A percentile compares a stretch with the other conserved stretches of the same genome.
Conservation (phyloP, 2,113 vertebrate species). For the Rhodinocichla rosea region DNA sequence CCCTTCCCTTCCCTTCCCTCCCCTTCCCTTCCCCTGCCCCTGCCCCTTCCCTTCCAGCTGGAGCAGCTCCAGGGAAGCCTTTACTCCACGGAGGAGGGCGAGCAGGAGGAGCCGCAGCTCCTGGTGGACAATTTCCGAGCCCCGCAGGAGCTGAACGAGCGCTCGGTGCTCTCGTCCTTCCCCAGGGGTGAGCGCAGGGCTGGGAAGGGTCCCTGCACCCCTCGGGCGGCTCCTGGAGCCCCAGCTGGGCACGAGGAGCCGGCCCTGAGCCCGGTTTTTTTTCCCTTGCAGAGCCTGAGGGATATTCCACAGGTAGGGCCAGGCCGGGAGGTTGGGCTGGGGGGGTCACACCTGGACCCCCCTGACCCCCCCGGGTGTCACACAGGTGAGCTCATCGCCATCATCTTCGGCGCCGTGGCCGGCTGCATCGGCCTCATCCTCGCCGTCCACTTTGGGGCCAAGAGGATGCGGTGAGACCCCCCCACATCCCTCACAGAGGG, state of each 20-base stretch:
- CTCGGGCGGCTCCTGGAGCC: rapidly evolving
- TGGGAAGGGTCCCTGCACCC: background rate
- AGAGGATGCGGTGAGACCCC: slow-evolving; percentile 57
- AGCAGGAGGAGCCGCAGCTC: background rate
- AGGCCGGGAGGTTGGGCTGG: rapidly evolving
- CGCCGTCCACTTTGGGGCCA: slow-evolving; percentile 15
- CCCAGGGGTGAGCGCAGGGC: slow-evolving; percentile 13
- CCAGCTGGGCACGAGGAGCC: rapidly evolving
- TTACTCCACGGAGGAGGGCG: background rate
- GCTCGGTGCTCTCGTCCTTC: slow-evolving; percentile 60
- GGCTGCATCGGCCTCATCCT: slow-evolving; percentile 52
- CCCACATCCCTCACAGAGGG: rapidly evolving
- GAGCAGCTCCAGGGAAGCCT: slow-evolving; percentile 64
- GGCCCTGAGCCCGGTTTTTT: rapidly evolving
- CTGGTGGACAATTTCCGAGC: slow-evolving; percentile 67
- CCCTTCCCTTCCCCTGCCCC: too few relatives aligned
- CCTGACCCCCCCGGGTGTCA: background rate
- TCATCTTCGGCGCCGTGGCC: slow-evolving; percentile 41
- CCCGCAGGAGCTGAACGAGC: slow-evolving; percentile 63
- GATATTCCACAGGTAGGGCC: slow-evolving; percentile 17
- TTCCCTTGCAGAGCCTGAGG: background rate
- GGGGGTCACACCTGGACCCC: rapidly evolving
- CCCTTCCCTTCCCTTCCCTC: background rate
- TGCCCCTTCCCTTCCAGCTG: slow-evolving; percentile 40
- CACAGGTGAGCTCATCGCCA: slow-evolving; percentile 64